A percentile compares a stretch with the other conserved stretches of the same genome.
These are phyloP conservation scores for Lissonota sp. DNA, from an alignment of 2,888 invertebrate species.

Conservation along the genomic window DNA sequence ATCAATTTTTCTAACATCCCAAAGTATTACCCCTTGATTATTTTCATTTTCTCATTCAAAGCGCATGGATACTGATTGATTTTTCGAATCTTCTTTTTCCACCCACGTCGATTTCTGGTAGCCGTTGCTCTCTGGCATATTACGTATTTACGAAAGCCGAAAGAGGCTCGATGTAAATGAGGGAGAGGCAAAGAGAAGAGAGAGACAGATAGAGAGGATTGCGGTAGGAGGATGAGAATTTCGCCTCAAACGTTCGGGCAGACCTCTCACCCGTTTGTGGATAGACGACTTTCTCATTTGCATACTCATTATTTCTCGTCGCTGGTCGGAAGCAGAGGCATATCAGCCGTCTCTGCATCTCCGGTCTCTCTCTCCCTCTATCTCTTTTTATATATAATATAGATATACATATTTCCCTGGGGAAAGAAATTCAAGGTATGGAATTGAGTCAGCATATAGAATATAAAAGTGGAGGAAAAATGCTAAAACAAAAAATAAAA, in stretches of 20 bases:
- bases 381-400: conserved; percentile 10
- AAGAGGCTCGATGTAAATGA: conserved; percentile 16
- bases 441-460: conserved; percentile 43
- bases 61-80: too few relatives aligned
- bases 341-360: conserved; percentile 42
- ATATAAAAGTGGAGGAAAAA: conserved; percentile 21
- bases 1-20: too few relatives aligned
- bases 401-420: conserved; percentile 35
- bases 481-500: conserved; percentile 17
- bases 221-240: conserved; percentile 8
- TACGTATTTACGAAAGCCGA: conserved; percentile 49
- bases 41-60: too few relatives aligned
- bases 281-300: conserved; percentile 62
- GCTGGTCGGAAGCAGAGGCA: conserved; percentile 54
- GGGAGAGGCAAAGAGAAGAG: conserved; percentile 13
- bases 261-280: conserved; percentile 50
- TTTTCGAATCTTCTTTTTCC: too few relatives aligned
- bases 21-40: too few relatives aligned
- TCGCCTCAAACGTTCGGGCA: conserved; percentile 59
- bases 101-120: conserved; percentile 1
- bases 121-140: background rate
- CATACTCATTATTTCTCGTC: conserved; percentile 63
- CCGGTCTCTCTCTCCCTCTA: conserved; percentile 18
- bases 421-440: conserved; percentile 52
- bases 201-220: background rate